phyloP scores from a whole-genome alignment of 2,797 vertebrate species.

The Pteropus rufus region DNA sequence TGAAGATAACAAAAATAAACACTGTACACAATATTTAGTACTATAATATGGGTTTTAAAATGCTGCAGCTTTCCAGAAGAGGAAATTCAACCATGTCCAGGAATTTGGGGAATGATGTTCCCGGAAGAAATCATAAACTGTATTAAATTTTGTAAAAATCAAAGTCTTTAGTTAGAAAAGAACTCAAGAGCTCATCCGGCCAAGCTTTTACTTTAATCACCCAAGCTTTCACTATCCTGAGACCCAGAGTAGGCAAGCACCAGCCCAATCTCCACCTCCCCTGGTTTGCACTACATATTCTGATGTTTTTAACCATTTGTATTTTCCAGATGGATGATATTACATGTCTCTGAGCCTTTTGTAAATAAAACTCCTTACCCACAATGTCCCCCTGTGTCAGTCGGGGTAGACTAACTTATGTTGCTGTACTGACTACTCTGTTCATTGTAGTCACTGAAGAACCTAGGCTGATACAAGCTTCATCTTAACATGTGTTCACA shows the following conservation, averaged over 20 bases:
- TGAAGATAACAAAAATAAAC: neutral
- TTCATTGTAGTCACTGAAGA: neutral
- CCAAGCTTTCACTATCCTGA: neutral
- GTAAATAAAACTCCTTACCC: neutral
- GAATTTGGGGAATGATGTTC: neutral
- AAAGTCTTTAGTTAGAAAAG: neutral
- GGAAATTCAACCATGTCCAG: neutral
- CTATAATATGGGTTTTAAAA: neutral
- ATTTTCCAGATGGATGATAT: neutral
- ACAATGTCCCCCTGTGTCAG: neutral
- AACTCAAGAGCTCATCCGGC: neutral
- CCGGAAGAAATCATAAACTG: neutral
- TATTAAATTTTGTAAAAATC: neutral
- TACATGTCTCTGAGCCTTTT: neutral
- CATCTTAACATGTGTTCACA: neutral
- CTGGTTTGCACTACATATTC: neutral
- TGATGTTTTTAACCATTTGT: neutral
- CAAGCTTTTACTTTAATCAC: neutral
- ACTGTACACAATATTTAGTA: neutral
- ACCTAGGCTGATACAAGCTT: neutral
- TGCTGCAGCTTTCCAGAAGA: neutral
- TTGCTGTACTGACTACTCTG: too few relatives aligned
- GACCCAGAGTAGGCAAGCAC: neutral
- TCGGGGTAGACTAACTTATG: neutral
- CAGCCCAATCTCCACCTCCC: too few relatives aligned